phyloP scores from a whole-genome alignment of 2,113 vertebrate genomes.

The Myotis yumanensis region DNA sequence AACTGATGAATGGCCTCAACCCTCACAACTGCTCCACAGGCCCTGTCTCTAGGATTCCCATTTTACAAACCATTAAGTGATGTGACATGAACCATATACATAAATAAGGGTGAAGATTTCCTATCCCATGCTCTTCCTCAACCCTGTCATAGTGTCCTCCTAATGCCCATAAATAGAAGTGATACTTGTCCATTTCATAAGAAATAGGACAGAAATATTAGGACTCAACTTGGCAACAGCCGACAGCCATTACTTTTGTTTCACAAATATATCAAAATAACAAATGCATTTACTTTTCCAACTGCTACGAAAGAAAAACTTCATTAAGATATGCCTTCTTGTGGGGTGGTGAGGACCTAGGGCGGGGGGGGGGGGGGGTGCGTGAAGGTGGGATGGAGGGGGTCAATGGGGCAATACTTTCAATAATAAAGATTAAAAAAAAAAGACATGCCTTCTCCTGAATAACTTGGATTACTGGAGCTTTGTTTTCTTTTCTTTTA shows the following conservation, averaged over 20 bases:
- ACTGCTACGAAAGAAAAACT: background rate
- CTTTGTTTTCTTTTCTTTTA: slow-evolving; percentile 12
- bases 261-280: background rate
- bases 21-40: background rate
- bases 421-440: too few species aligned
- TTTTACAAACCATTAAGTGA: background rate
- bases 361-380: fast-evolving
- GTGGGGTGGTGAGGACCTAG: too few species aligned
- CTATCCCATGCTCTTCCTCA: background rate
- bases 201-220: background rate
- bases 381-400: too few species aligned
- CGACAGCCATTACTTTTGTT: background rate
- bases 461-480: background rate
- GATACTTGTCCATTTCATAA: background rate
- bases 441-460: background rate
- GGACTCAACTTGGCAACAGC: background rate
- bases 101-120: background rate
- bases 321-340: background rate
- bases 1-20: background rate
- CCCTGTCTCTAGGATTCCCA: background rate
- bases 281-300: background rate
- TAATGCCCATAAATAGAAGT: background rate
- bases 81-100: fast-evolving
- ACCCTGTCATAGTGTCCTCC: background rate
- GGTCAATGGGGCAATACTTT: too few species aligned